Evolutionary conservation across 2,888 invertebrate genomes (phyloP), one percentile per base, ranked within the genome.

Genomic region (Thelaira solivaga): DNA sequence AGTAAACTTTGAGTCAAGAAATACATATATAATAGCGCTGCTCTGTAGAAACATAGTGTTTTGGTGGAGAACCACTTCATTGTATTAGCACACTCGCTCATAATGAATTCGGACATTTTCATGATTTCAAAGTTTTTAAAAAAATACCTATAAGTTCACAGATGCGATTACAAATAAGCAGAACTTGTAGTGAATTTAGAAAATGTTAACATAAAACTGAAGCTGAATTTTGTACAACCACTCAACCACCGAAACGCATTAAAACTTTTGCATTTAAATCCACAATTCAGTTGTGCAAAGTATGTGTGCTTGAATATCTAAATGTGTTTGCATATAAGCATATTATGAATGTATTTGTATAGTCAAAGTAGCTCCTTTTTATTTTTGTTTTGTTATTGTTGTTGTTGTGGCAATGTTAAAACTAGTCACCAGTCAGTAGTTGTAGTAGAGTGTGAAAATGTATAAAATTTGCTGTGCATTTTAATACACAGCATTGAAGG

Each of bases 241-340:
- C 64, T 77, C 73, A 73, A 73, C 73, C 73, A 59, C 72, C 59
- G 51, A 73, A 76, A 77, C 72, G 76, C 76, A 77, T 77, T 77
- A 72, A 77, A 77, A 73, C 68, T 77, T 73, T 77, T 77, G 57
- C 73, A 68, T 73, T 77, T 22, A 45, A 73, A 73, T 73, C 57
- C 67, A 68, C 73, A 77, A 73, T 64, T 43, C 57, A 41, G 29
- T 72, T 71, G 61, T 49, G 34, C 64, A 13, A 53, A 72, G 2
- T 1, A 55, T 62, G 6, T 20, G n/a, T n/a, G n/a, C n/a, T n/a
- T n/a, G n/a, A n/a, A n/a, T n/a, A n/a, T n/a, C n/a, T n/a, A n/a
- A n/a, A 57, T 10, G 18, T 13, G 20, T 61, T 4, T 13, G 43
- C 3, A 57, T 26, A 16, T 26, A 16, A 16, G 16, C 11, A 16